Conservation (phyloP, 2,888 invertebrate genomes). For the Gisinianus flammeolus region DNA sequence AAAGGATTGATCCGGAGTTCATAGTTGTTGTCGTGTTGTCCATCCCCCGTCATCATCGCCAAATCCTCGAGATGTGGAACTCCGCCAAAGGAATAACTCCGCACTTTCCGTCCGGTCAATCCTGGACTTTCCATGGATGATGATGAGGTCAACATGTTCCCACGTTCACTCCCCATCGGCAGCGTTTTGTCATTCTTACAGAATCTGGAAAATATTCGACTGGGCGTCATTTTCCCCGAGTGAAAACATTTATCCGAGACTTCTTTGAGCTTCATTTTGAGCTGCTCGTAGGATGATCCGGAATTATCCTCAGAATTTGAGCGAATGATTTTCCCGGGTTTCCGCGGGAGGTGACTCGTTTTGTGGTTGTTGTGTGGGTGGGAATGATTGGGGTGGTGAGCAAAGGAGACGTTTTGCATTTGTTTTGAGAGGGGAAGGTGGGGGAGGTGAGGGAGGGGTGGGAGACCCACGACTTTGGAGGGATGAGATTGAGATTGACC, state of each 20-base stretch:
- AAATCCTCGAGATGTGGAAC: conserved; percentile 70
- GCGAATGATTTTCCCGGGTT: background rate
- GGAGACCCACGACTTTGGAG: conserved; percentile 49
- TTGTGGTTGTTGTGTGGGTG: background rate
- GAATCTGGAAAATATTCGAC: conserved; percentile 34
- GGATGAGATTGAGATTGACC: background rate
- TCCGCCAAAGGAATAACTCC: conserved; percentile 78
- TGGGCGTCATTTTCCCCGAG: conserved; percentile 47
- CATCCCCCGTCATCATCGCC: background rate
- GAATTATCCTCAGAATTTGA: conserved; percentile 34
- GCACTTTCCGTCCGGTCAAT: conserved; percentile 61
- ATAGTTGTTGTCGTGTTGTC: conserved; percentile 32
- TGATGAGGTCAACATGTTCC: background rate
- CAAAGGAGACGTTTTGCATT: background rate
- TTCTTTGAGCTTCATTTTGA: conserved; percentile 56
- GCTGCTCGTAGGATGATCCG: conserved; percentile 53
- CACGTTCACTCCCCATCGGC: no score
- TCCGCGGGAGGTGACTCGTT: background rate
- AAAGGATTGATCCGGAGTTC: conserved; percentile 64
- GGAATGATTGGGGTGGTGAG: no score
- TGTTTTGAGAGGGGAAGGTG: background rate
- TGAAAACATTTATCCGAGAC: conserved; percentile 57
- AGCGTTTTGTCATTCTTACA: conserved; percentile 21
- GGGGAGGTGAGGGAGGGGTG: conserved; percentile 49
- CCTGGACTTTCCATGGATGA: background rate